Base-by-base conservation (phyloP, 2,797 vertebrate species). In the Apogon talboti region DNA sequence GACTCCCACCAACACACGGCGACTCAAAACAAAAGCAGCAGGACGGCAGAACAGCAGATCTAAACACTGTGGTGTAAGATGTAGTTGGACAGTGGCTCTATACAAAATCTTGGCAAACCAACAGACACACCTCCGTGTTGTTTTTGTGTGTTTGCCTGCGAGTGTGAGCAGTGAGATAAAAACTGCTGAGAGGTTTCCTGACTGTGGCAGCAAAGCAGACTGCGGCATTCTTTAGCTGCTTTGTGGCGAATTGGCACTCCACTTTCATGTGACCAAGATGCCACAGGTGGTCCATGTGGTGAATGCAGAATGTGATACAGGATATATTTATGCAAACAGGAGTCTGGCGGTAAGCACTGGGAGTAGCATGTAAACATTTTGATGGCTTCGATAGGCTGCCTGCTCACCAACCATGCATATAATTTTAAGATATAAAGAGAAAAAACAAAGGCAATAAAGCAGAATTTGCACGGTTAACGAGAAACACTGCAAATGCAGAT, bases 141-240 rank as follows among this genome's bases (percentile, higher is more conserved):
- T 77, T 66, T 64, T 47, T 38, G 49, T 69, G 55, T 68, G 60
- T 70, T 28, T 62, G 62, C 43, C 19, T 55, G 57, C 33, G 66
- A 37, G 42, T 45, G 65, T 11, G 74, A 16, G 46, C 13, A 53
- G 61, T 54, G 51, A 65, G 21, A 54, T 53, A 57, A 67, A 61
- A 63, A 61, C 67, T 52, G 59, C 74, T 66, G 74, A 45, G 77
- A 76, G 63, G 59, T 90, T 85, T 86, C 82, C 78, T 81, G 79
- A 38, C 21, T 74, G 40, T 15, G 49, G 49, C 62, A 54, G 60
- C 13, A 41, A 53, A 19, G 50, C 28, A 45, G 79, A 51, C 51
- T 44, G 59, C 0, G 59, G 86, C 78, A 88, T 89, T 91, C 86
- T 76, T 75, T 21, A 76, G 75, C 84, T 82, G 66, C 73, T 74